Conservation (phyloP, 2,113 vertebrate species). For the Ailuropoda melanoleuca region DNA sequence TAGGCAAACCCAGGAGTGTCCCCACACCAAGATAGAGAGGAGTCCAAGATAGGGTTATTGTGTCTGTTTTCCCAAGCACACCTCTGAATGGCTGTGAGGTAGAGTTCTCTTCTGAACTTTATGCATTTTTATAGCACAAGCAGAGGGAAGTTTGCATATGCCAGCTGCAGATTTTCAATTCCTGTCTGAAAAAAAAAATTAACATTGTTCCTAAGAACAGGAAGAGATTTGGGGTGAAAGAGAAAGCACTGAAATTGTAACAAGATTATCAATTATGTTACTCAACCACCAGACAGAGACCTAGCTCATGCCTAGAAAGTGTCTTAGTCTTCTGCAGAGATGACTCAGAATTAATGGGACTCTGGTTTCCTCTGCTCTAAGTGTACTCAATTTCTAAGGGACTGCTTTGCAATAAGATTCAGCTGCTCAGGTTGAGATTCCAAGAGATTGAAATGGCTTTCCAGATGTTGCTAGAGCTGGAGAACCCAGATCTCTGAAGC, state of each 20-base stretch:
- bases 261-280: slow-evolving; percentile 30
- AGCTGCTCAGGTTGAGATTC: slow-evolving; percentile 43
- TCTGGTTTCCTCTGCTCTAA: background rate
- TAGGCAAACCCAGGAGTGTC: background rate
- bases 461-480: background rate
- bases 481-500: background rate
- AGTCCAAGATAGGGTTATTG: background rate
- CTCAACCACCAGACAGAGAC: background rate
- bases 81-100: background rate
- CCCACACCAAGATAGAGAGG: background rate
- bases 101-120: background rate
- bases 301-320: background rate
- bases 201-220: slow-evolving; percentile 21
- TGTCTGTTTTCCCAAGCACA: background rate
- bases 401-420: background rate
- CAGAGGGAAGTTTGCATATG: background rate
- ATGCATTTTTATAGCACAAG: background rate
- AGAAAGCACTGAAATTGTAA: background rate
- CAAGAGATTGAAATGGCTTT: background rate
- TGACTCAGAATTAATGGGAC: background rate
- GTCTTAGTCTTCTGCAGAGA: background rate
- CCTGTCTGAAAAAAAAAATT: slow-evolving; percentile 27
- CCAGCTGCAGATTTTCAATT: slow-evolving; percentile 32
- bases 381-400: background rate
- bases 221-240: slow-evolving; percentile 1